These are phyloP conservation scores for Ophraella communa DNA, from an alignment of 2,888 invertebrate genomes.

Conservation along the genomic window DNA sequence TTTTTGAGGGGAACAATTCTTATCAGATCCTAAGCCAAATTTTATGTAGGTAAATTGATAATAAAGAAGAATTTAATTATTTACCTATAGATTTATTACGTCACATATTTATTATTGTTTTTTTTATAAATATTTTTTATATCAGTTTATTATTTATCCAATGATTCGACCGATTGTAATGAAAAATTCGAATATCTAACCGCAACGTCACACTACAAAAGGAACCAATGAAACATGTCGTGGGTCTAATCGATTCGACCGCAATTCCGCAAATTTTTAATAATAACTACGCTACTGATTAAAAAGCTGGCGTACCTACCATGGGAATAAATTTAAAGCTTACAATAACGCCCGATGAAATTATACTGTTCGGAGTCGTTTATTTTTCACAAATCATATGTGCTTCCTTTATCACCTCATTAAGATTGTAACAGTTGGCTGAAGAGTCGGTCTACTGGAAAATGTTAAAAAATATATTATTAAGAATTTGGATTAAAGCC, in stretches of 20 bases:
- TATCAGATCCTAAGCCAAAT: too few relatives aligned
- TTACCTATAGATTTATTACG: too few relatives aligned
- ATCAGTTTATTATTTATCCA: too few relatives aligned
- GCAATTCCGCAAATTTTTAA: not conserved
- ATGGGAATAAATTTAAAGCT: slow-evolving; percentile 29
- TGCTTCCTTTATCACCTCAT: slow-evolving; percentile 29
- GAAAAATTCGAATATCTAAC: too few relatives aligned
- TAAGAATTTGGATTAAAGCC: slow-evolving; percentile 1
- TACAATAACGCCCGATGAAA: slow-evolving; percentile 22
- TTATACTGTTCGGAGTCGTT: slow-evolving; percentile 27
- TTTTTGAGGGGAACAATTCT: too few relatives aligned
- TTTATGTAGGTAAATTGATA: too few relatives aligned
- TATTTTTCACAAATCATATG: slow-evolving; percentile 19
- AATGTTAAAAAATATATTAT: slow-evolving; percentile 11
- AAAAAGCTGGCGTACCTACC: slow-evolving; percentile 18
- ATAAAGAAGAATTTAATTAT: too few relatives aligned
- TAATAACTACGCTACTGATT: not conserved
- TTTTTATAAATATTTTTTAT: too few relatives aligned
- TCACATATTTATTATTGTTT: too few relatives aligned
- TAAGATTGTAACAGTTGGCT: slow-evolving; percentile 24
- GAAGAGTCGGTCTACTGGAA: slow-evolving; percentile 21
- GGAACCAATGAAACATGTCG: not conserved
- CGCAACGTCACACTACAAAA: not conserved
- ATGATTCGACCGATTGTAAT: too few relatives aligned
- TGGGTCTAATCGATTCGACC: not conserved